Evolutionary conservation across 2,888 invertebrate species (phyloP), one percentile per base, ranked within the genome.

Genomic region (Synergus japonicus): DNA sequence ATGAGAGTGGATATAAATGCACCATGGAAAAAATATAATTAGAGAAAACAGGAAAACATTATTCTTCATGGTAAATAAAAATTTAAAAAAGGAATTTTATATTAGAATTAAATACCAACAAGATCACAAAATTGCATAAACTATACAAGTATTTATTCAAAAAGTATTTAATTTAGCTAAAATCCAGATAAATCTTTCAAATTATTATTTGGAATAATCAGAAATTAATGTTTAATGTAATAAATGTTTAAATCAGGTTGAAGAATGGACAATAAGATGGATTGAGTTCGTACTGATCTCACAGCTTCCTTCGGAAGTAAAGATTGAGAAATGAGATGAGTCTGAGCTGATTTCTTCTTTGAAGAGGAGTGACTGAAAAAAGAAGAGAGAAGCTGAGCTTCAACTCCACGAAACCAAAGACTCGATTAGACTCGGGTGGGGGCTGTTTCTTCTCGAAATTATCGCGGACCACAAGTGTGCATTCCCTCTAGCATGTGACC

Each of bases 371-470:
- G 49, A 41, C 41, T 76, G n/a, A n/a, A n/a, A 76, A 60, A 18
- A 76, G 15, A 49, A 49, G 22, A n/a, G 18, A 46, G 12, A 46
- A 46, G 22, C n/a, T 54, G 12, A 67, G 65, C 73, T 66, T 49
- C 76, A 76, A 64, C 73, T 66, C 63, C 69, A 76, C 73, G 69
- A 43, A 79, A 63, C 64, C 67, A 78, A 79, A 82, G 81, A 76
- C 44, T 65, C 78, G 82, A 79, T 46, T 15, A 73, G 64, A 77
- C 66, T 65, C 69, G 80, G 63, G 76, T 79, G 81, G 83, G 81
- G 82, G 78, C 65, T 41, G 60, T 69, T 76, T 78, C 76, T 83
- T 79, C 84, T 83, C 83, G 80, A 84, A 86, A 85, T 87, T 86
- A 86, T 86, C 85, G 79, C 76, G 73, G 79, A 69, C 64, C 76